Conservation (phyloP, 2,888 invertebrate species). For the Apantesis nais region DNA sequence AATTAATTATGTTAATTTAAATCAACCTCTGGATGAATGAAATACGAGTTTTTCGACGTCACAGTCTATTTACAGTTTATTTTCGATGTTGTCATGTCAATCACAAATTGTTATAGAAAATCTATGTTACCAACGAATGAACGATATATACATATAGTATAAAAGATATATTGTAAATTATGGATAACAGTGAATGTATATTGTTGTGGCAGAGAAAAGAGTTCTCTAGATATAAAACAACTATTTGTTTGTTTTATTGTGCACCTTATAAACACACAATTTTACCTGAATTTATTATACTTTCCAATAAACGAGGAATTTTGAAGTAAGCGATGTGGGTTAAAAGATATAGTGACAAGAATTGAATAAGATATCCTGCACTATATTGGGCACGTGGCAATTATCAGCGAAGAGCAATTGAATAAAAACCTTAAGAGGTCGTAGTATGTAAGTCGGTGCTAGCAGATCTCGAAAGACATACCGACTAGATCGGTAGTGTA, state of each 20-base stretch:
- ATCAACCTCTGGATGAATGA: not conserved
- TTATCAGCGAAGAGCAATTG: too few relatives aligned
- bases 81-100: conserved; percentile 5
- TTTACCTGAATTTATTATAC: not conserved
- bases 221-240: conserved; percentile 61
- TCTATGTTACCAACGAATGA: conserved; percentile 25
- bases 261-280: not conserved
- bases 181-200: conserved; percentile 59
- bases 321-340: not conserved
- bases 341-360: not conserved
- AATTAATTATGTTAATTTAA: not conserved
- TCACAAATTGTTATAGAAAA: conserved; percentile 29
- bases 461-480: too few relatives aligned
- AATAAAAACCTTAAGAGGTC: too few relatives aligned
- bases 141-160: conserved; percentile 50
- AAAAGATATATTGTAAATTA: conserved; percentile 63
- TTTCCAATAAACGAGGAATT: not conserved
- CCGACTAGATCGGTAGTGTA: too few relatives aligned
- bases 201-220: conserved; percentile 56
- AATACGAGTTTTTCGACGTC: not conserved
- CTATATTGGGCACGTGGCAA: too few relatives aligned
- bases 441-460: too few relatives aligned
- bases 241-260: conserved; percentile 43
- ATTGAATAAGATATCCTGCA: too few relatives aligned
- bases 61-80: conserved; percentile 15